Conservation (phyloP, 2,888 invertebrate genomes). For the Acronicta leporina region DNA sequence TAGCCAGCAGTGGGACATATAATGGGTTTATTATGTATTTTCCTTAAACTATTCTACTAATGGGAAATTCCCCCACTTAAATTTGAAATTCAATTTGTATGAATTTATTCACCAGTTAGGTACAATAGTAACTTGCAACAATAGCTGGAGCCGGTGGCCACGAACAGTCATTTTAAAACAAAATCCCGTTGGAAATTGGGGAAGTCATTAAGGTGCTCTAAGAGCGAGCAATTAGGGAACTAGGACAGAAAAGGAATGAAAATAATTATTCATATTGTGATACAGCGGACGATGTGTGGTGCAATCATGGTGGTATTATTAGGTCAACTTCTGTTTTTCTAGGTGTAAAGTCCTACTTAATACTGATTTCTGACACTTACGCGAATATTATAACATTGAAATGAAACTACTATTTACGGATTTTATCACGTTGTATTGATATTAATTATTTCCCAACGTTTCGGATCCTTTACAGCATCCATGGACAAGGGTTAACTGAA, state of each 20-base stretch:
- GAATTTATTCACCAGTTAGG: conserved; percentile 11
- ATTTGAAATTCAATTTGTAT: not conserved
- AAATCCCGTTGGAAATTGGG: conserved; percentile 78
- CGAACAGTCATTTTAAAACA: conserved; percentile 73
- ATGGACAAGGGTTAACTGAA: too few relatives aligned
- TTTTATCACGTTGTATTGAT: too few relatives aligned
- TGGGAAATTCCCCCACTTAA: too few relatives aligned
- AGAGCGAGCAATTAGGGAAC: conserved; percentile 81
- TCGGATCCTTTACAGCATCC: too few relatives aligned
- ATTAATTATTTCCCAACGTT: too few relatives aligned
- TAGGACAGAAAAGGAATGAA: conserved; percentile 67
- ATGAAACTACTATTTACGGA: too few relatives aligned
- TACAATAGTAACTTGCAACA: conserved; percentile 38
- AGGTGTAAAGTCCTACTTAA: not conserved
- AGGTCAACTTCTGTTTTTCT: not conserved
- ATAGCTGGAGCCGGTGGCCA: conserved; percentile 22
- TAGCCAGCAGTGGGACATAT: too few relatives aligned
- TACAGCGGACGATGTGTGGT: conserved; percentile 30
- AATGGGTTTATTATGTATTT: too few relatives aligned
- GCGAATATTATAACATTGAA: too few relatives aligned
- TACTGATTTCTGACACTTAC: too few relatives aligned
- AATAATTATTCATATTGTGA: conserved; percentile 63
- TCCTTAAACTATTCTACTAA: too few relatives aligned
- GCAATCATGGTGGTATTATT: conserved; percentile 12
- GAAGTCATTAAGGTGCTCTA: conserved; percentile 81